These are phyloP conservation scores for Oostethus manadensis DNA, from an alignment of 2,113 vertebrate species.

Conservation along the genomic window DNA sequence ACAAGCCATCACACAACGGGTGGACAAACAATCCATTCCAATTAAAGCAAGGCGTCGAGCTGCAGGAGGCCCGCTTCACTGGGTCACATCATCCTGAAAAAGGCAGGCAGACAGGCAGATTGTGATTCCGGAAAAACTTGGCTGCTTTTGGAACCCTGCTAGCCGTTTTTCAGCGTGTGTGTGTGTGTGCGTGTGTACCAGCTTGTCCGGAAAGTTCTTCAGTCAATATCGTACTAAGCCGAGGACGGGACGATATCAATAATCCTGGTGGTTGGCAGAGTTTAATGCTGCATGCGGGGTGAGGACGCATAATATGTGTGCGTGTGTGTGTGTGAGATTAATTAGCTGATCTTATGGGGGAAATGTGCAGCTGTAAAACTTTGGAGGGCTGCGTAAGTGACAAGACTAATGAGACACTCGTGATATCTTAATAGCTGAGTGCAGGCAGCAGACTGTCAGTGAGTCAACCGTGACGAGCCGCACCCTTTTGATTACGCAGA, in stretches of 20 bases:
- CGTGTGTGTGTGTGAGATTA: slow-evolving; percentile 59
- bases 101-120: slow-evolving; percentile 44
- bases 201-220: slow-evolving; percentile 43
- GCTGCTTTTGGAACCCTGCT: slow-evolving; percentile 43
- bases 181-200: slow-evolving; percentile 6
- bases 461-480: slow-evolving; percentile 1
- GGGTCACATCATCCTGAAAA: slow-evolving; percentile 61
- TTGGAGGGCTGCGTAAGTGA: slow-evolving; percentile 53
- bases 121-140: slow-evolving; percentile 45
- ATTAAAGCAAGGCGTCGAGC: slow-evolving; percentile 58
- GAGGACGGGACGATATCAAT: slow-evolving; percentile 36
- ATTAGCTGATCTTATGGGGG: slow-evolving; percentile 58
- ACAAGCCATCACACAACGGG: slow-evolving; percentile 48
- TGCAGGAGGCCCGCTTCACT: slow-evolving; percentile 42
- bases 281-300: slow-evolving; percentile 44
- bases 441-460: slow-evolving; percentile 11
- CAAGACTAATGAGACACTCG: slow-evolving; percentile 60
- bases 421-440: slow-evolving; percentile 62
- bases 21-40: slow-evolving; percentile 69
- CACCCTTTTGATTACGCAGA: too few relatives aligned
- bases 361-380: slow-evolving; percentile 62
- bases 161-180: slow-evolving; percentile 31
- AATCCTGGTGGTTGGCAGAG: slow-evolving; percentile 33
- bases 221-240: slow-evolving; percentile 13
- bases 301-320: slow-evolving; percentile 50